Evolutionary conservation across 2,113 vertebrate genomes (phyloP).

Genomic region (Paedocypris sp.): DNA sequence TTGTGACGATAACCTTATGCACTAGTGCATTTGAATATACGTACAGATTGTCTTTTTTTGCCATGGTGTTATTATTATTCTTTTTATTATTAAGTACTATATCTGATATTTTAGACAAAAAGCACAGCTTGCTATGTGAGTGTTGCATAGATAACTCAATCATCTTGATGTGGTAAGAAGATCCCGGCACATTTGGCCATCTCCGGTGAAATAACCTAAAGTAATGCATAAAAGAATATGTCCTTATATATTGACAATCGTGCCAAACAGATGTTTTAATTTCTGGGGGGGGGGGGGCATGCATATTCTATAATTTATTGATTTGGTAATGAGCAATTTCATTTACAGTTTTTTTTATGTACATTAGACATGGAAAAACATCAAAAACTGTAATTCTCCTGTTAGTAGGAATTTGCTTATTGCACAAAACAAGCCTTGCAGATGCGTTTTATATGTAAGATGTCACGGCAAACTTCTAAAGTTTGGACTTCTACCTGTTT

Average conservation of each 20-base stretch:
- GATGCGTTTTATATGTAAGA: not conserved
- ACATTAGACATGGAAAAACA: not conserved
- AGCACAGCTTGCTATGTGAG: not conserved
- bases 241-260: conserved; percentile 2
- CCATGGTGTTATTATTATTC: not conserved
- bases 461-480: not conserved
- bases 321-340: conserved; percentile 6
- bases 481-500: too few species aligned
- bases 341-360: not conserved
- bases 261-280: conserved; percentile 13
- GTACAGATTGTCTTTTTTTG: not conserved
- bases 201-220: not conserved
- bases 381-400: not conserved
- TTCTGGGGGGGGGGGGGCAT: not conserved
- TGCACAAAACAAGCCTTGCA: not conserved
- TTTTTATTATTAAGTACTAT: not conserved
- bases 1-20: not conserved
- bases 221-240: not conserved
- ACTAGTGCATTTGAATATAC: not conserved
- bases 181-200: not conserved
- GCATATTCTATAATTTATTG: not conserved
- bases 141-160: not conserved
- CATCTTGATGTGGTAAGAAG: not conserved
- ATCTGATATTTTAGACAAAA: not conserved
- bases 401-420: not conserved